Percentiles rank a stretch among this genome's conserved stretches.
These are phyloP conservation scores for Drosophila cyrtoloma DNA, from an alignment of 2,888 invertebrate genomes.

Conservation along the genomic window DNA sequence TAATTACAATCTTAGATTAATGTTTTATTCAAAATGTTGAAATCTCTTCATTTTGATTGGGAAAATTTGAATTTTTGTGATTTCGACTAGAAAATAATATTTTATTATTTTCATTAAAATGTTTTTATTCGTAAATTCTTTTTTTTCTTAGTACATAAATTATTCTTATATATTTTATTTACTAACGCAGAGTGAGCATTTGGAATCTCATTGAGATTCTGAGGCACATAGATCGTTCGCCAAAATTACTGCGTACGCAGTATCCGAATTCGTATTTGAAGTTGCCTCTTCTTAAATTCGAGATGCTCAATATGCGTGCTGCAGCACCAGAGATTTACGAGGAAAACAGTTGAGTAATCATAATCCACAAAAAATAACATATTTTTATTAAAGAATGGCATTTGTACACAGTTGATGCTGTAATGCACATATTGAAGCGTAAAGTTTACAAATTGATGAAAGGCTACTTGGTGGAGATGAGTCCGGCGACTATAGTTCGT, in stretches of 20 bases:
- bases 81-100: not conserved
- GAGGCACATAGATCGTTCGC: conserved; percentile 77
- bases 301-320: conserved; percentile 78
- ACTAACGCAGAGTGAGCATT: conserved; percentile 64
- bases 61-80: not conserved
- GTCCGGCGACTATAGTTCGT: conserved; percentile 35
- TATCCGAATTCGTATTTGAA: conserved; percentile 83
- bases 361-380: accelerated
- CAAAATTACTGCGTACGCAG: conserved; percentile 54
- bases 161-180: not conserved
- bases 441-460: conserved; percentile 75
- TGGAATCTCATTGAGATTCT: conserved; percentile 83
- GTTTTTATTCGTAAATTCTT: too few species aligned
- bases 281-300: conserved; percentile 83
- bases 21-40: too few species aligned
- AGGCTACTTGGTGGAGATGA: conserved; percentile 61
- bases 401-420: conserved; percentile 65
- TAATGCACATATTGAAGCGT: conserved; percentile 74
- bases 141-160: not conserved
- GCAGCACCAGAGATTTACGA: conserved; percentile 81
- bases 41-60: too few species aligned
- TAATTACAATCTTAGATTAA: too few species aligned
- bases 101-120: not conserved
- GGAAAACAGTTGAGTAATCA: conserved; percentile 74
- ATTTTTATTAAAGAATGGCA: not conserved